Evolutionary conservation across 2,888 invertebrate genomes (phyloP).

Genomic region (Halictus quadricinctus): DNA sequence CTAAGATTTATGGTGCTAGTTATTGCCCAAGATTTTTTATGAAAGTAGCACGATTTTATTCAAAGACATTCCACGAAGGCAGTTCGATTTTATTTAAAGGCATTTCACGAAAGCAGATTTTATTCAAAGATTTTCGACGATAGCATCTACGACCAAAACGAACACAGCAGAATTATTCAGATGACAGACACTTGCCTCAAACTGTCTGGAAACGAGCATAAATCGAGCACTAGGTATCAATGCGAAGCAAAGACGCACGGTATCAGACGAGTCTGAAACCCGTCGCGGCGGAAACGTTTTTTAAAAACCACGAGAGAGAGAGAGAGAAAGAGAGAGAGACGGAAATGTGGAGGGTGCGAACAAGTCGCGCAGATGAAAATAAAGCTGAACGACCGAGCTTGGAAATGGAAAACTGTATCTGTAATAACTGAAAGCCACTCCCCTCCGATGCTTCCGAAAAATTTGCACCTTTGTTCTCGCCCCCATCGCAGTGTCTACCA

Average conservation of each 20-base stretch:
- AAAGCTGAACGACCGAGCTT: neutral
- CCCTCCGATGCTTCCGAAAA: constrained; percentile 40
- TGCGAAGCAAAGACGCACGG: neutral
- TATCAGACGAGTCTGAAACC: neutral
- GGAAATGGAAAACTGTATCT: neutral
- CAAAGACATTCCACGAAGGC: neutral
- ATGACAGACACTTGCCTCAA: neutral
- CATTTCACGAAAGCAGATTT: no score
- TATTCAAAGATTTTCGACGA: no score
- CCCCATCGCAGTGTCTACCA: neutral
- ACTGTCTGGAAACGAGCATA: neutral
- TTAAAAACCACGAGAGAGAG: neutral
- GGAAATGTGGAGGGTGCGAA: neutral
- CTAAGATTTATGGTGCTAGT: no score
- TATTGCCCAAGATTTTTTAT: neutral
- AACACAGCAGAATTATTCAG: neutral
- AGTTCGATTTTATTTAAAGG: neutral
- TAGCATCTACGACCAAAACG: neutral
- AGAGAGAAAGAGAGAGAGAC: no score
- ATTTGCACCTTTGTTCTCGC: constrained; percentile 29
- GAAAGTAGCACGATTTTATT: neutral
- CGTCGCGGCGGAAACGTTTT: neutral
- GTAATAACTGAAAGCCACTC: constrained; percentile 16
- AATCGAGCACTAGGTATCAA: neutral
- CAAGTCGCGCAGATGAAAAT: neutral